These are phyloP conservation scores for Catocala fraxini DNA, from an alignment of 2,888 invertebrate genomes.

Conservation along the genomic window DNA sequence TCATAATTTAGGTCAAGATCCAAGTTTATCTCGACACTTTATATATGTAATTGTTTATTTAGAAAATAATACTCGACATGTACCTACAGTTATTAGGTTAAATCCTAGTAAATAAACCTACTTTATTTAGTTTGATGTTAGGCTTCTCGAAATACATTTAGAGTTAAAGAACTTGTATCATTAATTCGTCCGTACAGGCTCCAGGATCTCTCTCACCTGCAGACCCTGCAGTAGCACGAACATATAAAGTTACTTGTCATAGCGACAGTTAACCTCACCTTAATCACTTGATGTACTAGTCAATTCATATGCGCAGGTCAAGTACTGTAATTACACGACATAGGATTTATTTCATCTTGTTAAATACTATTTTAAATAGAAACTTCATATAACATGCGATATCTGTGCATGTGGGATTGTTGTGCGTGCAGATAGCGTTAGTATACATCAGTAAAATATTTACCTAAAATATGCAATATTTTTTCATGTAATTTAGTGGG, in stretches of 20 bases:
- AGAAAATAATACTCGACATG: slow-evolving; percentile 58
- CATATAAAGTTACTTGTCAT: slow-evolving; percentile 25
- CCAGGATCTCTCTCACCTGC: slow-evolving; percentile 50
- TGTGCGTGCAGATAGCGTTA: slow-evolving; percentile 56
- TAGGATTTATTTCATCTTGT: slow-evolving; percentile 56
- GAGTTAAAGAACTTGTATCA: slow-evolving; percentile 44
- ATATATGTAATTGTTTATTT: slow-evolving; percentile 27
- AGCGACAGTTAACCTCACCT: slow-evolving; percentile 35
- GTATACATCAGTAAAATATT: slow-evolving; percentile 52
- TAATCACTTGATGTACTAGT: slow-evolving; percentile 63
- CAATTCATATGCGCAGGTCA: slow-evolving; percentile 55
- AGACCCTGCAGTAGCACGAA: slow-evolving; percentile 23
- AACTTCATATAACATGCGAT: slow-evolving; percentile 41
- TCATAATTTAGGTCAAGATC: background rate
- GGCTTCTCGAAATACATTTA: slow-evolving; percentile 59
- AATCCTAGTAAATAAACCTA: slow-evolving; percentile 52
- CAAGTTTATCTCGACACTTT: too few species aligned
- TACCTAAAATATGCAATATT: slow-evolving; percentile 72
- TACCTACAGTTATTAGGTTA: slow-evolving; percentile 52
- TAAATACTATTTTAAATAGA: slow-evolving; percentile 55
- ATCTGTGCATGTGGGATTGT: slow-evolving; percentile 45
- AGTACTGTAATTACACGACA: slow-evolving; percentile 57
- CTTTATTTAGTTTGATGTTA: slow-evolving; percentile 52
- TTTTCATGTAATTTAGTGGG: slow-evolving; percentile 74
- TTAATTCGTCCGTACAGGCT: slow-evolving; percentile 61